Evolutionary conservation across 2,797 vertebrate species (phyloP).

Genomic region (Cossypha dichroa): DNA sequence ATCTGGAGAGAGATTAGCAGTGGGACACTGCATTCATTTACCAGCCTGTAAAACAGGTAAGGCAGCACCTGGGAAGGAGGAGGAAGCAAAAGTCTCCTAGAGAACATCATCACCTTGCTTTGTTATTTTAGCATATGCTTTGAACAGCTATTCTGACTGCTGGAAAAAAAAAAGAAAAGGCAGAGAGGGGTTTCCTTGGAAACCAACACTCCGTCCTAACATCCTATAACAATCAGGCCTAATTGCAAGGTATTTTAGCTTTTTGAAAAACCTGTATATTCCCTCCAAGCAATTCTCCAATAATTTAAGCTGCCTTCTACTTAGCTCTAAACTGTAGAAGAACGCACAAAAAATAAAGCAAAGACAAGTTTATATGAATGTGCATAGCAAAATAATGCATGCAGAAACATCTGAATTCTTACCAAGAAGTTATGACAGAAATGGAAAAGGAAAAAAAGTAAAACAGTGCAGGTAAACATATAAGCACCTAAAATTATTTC

Average conservation of each 20-base stretch:
- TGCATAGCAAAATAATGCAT: neutral
- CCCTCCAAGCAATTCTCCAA: neutral
- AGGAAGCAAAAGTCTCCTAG: conserved; percentile 1
- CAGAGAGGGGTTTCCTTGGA: neutral
- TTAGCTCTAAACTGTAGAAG: neutral
- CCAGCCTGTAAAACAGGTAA: conserved; percentile 33
- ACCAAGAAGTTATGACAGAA: neutral
- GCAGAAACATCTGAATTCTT: neutral
- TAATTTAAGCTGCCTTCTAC: neutral
- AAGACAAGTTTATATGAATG: neutral
- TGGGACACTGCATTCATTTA: neutral
- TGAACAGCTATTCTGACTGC: conserved; percentile 1
- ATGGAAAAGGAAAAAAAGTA: neutral
- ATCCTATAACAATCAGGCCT: conserved; percentile 2
- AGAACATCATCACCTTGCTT: neutral
- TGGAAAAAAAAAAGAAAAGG: neutral
- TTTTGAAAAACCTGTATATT: conserved; percentile 18
- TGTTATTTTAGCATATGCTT: neutral
- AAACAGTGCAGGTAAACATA: neutral
- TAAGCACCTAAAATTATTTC: neutral
- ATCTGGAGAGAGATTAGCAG: neutral
- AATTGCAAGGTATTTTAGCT: neutral
- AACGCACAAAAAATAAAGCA: neutral
- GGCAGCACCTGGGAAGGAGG: neutral
- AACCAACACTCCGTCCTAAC: neutral